These are phyloP conservation scores for Muscicapa adusta DNA, from an alignment of 2,113 vertebrate genomes.

Conservation along the genomic window DNA sequence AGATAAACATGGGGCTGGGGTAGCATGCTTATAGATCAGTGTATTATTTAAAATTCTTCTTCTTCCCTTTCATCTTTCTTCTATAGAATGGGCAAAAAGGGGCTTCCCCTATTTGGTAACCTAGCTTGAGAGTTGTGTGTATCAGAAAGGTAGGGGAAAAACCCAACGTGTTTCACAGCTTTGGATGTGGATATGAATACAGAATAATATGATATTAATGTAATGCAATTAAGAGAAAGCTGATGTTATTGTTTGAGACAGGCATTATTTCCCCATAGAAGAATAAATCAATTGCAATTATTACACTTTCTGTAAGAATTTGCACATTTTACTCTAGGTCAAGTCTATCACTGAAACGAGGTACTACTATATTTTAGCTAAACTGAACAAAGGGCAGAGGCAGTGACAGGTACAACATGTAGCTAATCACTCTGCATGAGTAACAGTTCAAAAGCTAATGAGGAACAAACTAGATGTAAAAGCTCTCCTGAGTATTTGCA, in stretches of 20 bases:
- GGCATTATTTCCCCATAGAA: conserved; percentile 53
- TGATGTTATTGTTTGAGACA: conserved; percentile 65
- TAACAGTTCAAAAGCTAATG: conserved; percentile 58
- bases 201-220: conserved; percentile 48
- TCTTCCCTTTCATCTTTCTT: neutral
- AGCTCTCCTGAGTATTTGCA: neutral
- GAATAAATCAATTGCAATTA: conserved; percentile 64
- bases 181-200: neutral
- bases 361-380: conserved; percentile 1
- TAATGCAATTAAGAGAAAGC: conserved; percentile 47
- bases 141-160: neutral
- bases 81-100: neutral
- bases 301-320: conserved; percentile 45
- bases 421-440: neutral
- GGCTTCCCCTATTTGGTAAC: neutral
- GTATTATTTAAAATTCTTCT: neutral
- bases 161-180: neutral
- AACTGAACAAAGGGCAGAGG: conserved; percentile 24
- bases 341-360: conserved; percentile 39
- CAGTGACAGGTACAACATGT: conserved; percentile 30
- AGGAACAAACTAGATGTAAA: conserved; percentile 46
- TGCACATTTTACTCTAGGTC: conserved; percentile 42
- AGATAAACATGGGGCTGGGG: neutral
- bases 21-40: neutral
- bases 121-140: neutral